A percentile compares a stretch with the other conserved stretches of the same genome.
Evolutionary conservation across 2,888 invertebrate genomes (phyloP).

Genomic region (Daptonema setosum): DNA sequence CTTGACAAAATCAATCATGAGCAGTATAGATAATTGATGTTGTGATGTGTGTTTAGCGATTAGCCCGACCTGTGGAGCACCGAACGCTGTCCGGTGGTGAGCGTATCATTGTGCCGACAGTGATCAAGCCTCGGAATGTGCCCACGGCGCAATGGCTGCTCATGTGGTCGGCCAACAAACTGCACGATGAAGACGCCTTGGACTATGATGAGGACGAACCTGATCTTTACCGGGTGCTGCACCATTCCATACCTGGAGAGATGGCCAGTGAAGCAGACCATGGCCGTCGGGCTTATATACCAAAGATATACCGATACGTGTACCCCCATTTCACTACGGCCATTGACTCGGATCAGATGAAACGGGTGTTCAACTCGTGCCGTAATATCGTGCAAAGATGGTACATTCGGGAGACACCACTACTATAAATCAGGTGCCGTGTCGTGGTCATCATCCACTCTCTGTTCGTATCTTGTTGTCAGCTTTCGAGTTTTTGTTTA

Average conservation of each 20-base stretch:
- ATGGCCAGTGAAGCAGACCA: no score
- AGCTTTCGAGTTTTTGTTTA: no score
- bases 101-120: not conserved
- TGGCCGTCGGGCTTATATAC: no score
- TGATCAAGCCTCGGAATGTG: not conserved
- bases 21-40: no score
- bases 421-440: slow-evolving; percentile 1
- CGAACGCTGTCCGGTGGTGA: not conserved
- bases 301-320: slow-evolving; percentile 1
- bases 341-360: slow-evolving; percentile 7
- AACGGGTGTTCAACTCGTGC: slow-evolving; percentile 8
- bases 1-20: no score
- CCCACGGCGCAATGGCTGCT: not conserved
- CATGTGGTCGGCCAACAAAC: not conserved
- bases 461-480: not conserved
- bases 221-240: no score
- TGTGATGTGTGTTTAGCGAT: no score
- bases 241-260: no score
- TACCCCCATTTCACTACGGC: slow-evolving; percentile 11
- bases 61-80: not conserved
- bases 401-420: slow-evolving; percentile 2
- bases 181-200: not conserved
- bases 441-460: not conserved
- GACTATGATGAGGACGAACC: not conserved
- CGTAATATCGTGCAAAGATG: slow-evolving; percentile 6